Evolutionary conservation across 2,797 vertebrate genomes (phyloP).

Genomic region (Manis crassicaudata): DNA sequence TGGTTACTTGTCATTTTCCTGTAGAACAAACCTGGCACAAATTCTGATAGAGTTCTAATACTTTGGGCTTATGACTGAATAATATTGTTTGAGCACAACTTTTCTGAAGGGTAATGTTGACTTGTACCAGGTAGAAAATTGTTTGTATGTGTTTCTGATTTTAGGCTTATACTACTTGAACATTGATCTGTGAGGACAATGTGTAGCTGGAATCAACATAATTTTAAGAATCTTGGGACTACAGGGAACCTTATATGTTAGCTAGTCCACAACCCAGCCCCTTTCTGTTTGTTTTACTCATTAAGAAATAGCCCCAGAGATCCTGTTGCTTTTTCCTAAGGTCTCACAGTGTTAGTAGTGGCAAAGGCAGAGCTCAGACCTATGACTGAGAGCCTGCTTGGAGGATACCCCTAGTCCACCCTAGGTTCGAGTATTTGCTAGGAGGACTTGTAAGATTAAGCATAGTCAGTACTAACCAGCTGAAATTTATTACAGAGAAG

Average conservation of each 20-base stretch:
- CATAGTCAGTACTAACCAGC: not conserved
- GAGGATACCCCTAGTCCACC: not conserved
- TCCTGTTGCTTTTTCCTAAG: not conserved
- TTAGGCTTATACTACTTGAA: not conserved
- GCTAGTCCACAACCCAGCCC: not conserved
- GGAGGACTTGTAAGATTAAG: not conserved
- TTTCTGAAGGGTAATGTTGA: constrained; percentile 35
- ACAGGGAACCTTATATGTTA: not conserved
- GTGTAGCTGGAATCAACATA: not conserved
- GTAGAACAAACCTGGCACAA: not conserved
- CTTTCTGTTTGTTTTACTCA: constrained; percentile 22
- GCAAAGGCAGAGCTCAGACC: not conserved
- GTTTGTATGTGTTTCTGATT: not conserved
- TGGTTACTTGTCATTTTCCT: constrained; percentile 43
- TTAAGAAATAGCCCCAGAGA: not conserved
- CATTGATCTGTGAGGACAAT: not conserved
- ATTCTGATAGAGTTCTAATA: not conserved
- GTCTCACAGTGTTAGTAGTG: not conserved
- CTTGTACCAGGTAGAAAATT: not conserved
- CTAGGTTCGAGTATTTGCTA: not conserved
- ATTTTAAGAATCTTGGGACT: not conserved
- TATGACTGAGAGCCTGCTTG: not conserved
- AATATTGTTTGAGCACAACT: not conserved
- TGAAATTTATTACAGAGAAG: not conserved
- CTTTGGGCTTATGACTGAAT: not conserved